Evolutionary conservation across 2,888 invertebrate genomes (phyloP).

Genomic region (Athrips mouffetella): DNA sequence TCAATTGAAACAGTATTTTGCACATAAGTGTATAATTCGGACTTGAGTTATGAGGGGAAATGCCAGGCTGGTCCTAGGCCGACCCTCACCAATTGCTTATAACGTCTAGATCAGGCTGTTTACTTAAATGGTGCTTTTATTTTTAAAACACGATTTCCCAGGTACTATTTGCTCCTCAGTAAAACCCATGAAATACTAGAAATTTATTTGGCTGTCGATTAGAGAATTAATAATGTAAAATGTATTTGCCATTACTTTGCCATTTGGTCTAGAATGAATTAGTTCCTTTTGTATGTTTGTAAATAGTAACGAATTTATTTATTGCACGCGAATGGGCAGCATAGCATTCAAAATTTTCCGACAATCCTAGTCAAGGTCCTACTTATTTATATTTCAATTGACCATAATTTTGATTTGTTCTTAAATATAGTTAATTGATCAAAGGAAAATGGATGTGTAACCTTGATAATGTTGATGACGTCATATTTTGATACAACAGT

Average conservation of each 20-base stretch:
- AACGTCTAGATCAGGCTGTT: constrained; percentile 24
- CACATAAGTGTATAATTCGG: constrained; percentile 14
- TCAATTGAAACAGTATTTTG: background rate
- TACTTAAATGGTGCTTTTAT: constrained; percentile 35
- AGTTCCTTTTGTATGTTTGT: constrained; percentile 71
- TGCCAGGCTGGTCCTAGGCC: constrained; percentile 6
- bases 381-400: constrained; percentile 67
- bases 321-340: constrained; percentile 52
- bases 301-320: constrained; percentile 72
- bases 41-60: constrained; percentile 22
- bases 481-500: too few relatives aligned
- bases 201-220: constrained; percentile 59
- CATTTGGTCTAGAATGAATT: constrained; percentile 73
- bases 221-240: constrained; percentile 55
- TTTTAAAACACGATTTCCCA: constrained; percentile 16
- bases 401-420: constrained; percentile 46
- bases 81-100: constrained; percentile 15
- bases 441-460: background rate
- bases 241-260: constrained; percentile 75
- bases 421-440: constrained; percentile 1
- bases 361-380: constrained; percentile 74
- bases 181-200: constrained; percentile 40
- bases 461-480: background rate
- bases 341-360: constrained; percentile 67
- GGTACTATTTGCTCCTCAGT: constrained; percentile 31